Base-by-base conservation (phyloP, 37 sponge, comb jelly and placozoan species). In the Axinella damicornis region DNA sequence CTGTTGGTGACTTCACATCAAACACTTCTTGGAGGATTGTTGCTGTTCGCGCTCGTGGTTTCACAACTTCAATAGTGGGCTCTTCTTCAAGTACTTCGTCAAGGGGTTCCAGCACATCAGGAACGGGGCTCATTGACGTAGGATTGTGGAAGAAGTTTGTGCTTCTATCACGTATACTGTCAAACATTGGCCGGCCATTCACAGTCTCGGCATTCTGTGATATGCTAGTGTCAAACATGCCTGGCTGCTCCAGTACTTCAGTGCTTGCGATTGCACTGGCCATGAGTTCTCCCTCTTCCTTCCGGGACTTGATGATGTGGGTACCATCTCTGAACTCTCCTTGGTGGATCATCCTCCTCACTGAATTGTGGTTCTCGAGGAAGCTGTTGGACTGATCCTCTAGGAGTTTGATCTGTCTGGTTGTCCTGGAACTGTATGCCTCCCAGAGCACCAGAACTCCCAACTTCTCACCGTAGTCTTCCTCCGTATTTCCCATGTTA, bases 401-500 rank as follows among this genome's bases (percentile, higher is more conserved):
- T 21, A 89, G 28, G 18, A 78, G 34, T 41, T 78, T 84, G 16
- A 94, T 79, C 84, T 94, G 94, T 20, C 87, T 60, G 24, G 73
- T 74, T 56, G 76, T 79, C 73, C 72, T 76, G 18, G 91, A 59
- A 20, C 57, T 36, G 78, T 61, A 88, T 21, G 89, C 93, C 52
- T 93, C 93, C 88, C 88, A 92, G 34, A 88, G 59, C 17, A 92
- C 57, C 2, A 88, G 39, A 1, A 71, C 69, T 27, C 93, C 93
- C 58, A 84, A 61, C 0, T 88, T 71, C 25, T 82, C 83, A 14
- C 22, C 53, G 2, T 13, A 32, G 18, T 59, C 33, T 2, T 71
- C 53, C 18, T 82, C 72, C 59, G 35, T 9, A 9, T 46, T 46
- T 9, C 46, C 9, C 46, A 46, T 4, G 6, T 46, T 46, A 61